phyloP scores from a whole-genome alignment of 37 sponge, comb jelly and placozoan genomes.

The Oscarella lobularis region DNA sequence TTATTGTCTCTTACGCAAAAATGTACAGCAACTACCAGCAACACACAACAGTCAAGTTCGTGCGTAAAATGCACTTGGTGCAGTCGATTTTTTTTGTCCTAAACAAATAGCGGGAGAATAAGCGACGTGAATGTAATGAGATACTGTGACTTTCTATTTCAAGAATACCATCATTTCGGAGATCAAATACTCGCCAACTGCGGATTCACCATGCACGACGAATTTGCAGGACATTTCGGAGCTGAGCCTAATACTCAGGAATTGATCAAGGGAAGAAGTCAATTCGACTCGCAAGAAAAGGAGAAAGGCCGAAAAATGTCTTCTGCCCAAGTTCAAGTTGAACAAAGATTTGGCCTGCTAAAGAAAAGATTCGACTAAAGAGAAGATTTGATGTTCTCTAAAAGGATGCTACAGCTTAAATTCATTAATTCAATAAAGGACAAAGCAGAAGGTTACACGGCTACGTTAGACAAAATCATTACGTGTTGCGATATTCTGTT shows the following conservation, averaged over 20 bases:
- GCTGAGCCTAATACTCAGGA: conserved; percentile 38
- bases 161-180: too few species aligned
- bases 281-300: conserved; percentile 29
- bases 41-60: conserved; percentile 7
- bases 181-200: conserved; percentile 39
- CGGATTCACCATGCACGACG: conserved; percentile 51
- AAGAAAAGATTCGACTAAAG: conserved; percentile 37
- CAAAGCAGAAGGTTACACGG: too few species aligned
- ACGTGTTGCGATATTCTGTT: too few species aligned
- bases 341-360: conserved; percentile 25
- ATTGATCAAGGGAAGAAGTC: conserved; percentile 27
- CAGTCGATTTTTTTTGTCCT: neutral
- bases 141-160: neutral
- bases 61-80: conserved; percentile 3
- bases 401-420: conserved; percentile 25
- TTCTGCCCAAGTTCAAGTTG: conserved; percentile 36
- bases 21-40: conserved; percentile 9
- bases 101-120: neutral
- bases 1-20: conserved; percentile 3
- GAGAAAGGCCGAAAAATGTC: conserved; percentile 31
- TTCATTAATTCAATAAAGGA: too few species aligned
- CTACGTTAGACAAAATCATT: too few species aligned
- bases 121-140: neutral
- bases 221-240: conserved; percentile 18
- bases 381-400: too few species aligned